Conservation (phyloP, 2,113 vertebrate genomes). For the Chaenocephalus aceratus region DNA sequence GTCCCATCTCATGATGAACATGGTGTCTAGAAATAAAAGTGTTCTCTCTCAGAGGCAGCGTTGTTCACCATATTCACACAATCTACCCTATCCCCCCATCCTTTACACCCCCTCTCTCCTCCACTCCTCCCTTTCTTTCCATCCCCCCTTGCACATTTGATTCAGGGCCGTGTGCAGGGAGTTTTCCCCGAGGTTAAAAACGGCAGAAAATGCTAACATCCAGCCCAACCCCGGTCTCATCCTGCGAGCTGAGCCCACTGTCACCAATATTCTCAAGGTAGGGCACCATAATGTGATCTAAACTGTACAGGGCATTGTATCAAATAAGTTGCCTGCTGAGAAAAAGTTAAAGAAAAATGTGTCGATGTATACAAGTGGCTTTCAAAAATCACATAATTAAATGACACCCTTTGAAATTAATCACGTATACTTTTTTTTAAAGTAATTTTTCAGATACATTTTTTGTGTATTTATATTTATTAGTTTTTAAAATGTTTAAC, state of each 20-base stretch:
- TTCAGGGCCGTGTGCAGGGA: conserved; percentile 90
- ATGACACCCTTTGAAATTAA: too few species aligned
- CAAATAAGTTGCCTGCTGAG: not conserved
- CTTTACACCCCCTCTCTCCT: not conserved
- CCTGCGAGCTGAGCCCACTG: conserved; percentile 95
- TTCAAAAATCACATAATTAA: too few species aligned
- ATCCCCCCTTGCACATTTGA: conserved; percentile 56
- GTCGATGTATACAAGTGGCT: too few species aligned
- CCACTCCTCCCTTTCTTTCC: not conserved
- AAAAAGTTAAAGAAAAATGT: not conserved
- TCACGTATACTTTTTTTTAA: too few species aligned
- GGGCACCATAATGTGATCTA: not conserved
- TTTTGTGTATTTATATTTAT: too few species aligned
- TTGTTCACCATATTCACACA: conserved; percentile 37
- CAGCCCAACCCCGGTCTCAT: conserved; percentile 97
- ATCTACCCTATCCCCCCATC: not conserved
- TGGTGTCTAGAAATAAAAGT: too few species aligned
- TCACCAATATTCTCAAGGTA: conserved; percentile 98
- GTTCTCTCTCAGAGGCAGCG: not conserved
- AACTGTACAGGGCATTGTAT: not conserved
- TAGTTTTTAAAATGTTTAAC: too few species aligned
- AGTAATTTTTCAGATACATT: too few species aligned
- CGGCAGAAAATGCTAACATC: conserved; percentile 95
- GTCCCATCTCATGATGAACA: not conserved
- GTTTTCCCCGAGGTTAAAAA: conserved; percentile 90